phyloP scores from a whole-genome alignment of 2,797 vertebrate genomes.

The Clamator glandarius region DNA sequence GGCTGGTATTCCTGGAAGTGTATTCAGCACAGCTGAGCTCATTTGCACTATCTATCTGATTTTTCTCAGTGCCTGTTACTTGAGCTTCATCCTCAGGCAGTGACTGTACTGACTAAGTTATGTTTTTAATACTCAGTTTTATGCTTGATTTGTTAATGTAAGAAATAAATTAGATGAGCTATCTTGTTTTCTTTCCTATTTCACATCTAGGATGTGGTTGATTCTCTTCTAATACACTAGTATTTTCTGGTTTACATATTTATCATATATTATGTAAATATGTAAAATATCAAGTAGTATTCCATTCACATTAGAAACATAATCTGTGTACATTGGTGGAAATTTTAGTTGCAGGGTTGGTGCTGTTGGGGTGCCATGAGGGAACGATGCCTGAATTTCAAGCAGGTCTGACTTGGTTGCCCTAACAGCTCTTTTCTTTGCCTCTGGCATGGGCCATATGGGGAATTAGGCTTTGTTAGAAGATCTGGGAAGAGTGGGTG shows the following conservation, averaged over 20 bases:
- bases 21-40: not conserved
- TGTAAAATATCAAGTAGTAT: not conserved
- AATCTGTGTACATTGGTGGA: not conserved
- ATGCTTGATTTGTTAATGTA: not conserved
- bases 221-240: not conserved
- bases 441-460: not conserved
- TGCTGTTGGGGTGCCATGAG: not conserved
- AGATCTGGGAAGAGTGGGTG: not conserved
- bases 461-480: not conserved
- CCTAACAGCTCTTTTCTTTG: not conserved
- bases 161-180: not conserved
- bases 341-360: not conserved
- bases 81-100: not conserved
- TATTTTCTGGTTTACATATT: not conserved
- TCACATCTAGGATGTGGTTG: not conserved
- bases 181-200: not conserved
- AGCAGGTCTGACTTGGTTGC: conserved; percentile 19
- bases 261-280: not conserved
- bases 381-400: conserved; percentile 41
- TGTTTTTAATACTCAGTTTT: not conserved
- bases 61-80: not conserved
- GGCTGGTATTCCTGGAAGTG: not conserved
- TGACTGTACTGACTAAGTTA: not conserved
- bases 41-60: not conserved
- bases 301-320: not conserved